These are phyloP conservation scores for Sarcophaga caerulescens DNA, from an alignment of 2,888 invertebrate genomes.

Conservation along the genomic window DNA sequence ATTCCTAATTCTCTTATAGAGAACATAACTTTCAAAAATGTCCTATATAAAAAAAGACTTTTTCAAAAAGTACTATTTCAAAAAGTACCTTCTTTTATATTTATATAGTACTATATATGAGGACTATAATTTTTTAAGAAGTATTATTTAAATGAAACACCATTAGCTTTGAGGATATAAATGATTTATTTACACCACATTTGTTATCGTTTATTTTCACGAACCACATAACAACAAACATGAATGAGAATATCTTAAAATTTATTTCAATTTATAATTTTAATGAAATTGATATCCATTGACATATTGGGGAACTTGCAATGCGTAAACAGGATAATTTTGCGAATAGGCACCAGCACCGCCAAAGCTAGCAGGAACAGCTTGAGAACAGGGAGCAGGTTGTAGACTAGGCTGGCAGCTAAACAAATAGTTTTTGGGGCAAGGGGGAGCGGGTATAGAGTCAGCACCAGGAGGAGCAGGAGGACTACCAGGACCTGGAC, in stretches of 20 bases:
- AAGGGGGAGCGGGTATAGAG: constrained; percentile 51
- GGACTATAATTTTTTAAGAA: no score
- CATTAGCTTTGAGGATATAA: no score
- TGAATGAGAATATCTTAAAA: not conserved
- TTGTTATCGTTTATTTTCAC: not conserved
- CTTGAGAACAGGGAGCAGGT: constrained; percentile 60
- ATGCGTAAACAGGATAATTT: constrained; percentile 61
- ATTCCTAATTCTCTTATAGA: no score
- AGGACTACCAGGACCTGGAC: constrained; percentile 3
- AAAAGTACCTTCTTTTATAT: no score
- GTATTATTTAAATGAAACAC: no score
- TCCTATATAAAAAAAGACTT: no score
- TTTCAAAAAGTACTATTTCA: no score
- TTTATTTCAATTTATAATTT: not conserved
- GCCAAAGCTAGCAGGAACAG: constrained; percentile 25
- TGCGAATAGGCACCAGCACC: constrained; percentile 60
- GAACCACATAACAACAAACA: not conserved
- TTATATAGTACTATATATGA: no score
- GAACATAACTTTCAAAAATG: no score
- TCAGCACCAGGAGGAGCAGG: constrained; percentile 5
- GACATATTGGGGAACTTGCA: constrained; percentile 55
- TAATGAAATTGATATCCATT: constrained; percentile 33
- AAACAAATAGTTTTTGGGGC: constrained; percentile 63
- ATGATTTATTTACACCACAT: no score
- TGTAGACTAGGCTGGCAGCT: constrained; percentile 66